These are phyloP conservation scores for Argyrosomus japonicus DNA, from an alignment of 2,113 vertebrate genomes.

Conservation along the genomic window DNA sequence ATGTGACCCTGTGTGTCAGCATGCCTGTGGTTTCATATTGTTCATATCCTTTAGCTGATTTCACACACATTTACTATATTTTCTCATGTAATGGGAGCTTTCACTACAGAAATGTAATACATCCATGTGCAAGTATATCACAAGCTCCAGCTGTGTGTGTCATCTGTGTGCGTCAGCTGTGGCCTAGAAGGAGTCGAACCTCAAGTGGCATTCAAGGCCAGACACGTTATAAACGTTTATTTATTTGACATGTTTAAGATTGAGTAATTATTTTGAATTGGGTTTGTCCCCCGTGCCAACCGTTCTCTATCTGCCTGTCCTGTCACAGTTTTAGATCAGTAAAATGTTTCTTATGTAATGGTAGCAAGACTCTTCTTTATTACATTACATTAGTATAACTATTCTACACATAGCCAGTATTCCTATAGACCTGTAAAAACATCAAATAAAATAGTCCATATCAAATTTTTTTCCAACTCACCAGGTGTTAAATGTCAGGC, in stretches of 20 bases:
- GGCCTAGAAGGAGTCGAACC: conserved; percentile 1
- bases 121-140: conserved; percentile 21
- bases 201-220: not conserved
- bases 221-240: conserved; percentile 2
- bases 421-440: not conserved
- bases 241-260: not conserved
- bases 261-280: not conserved
- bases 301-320: not conserved
- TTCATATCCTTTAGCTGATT: conserved; percentile 6
- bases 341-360: not conserved
- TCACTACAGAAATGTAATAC: conserved; percentile 6
- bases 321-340: not conserved
- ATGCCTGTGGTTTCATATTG: not conserved
- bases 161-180: conserved; percentile 28
- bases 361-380: not conserved
- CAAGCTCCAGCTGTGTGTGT: conserved; percentile 34
- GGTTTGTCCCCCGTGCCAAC: conserved; percentile 7
- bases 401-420: not conserved
- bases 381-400: not conserved
- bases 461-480: not conserved
- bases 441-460: not conserved
- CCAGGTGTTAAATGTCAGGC: conserved; percentile 8
- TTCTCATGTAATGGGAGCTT: conserved; percentile 14
- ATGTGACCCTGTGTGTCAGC: not conserved
- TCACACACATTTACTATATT: conserved; percentile 2